A percentile compares a stretch with the other conserved stretches of the same genome.
Evolutionary conservation across 1,140 invertebrate species (phyloP).

Genomic region (Neoseiulus cucumeris): DNA sequence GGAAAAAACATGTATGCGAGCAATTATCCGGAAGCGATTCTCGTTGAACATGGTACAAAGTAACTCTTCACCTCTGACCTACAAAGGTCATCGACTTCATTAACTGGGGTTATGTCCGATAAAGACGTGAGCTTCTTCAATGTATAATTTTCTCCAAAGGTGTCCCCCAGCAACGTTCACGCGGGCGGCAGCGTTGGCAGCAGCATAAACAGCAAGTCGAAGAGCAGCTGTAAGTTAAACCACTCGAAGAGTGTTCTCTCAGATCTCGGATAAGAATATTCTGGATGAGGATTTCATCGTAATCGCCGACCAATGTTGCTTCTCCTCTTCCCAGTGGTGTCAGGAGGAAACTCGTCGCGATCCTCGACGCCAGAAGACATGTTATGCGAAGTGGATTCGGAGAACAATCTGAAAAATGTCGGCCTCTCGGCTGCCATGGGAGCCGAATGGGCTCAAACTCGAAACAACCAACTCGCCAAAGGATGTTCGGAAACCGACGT

Average conservation of each 20-base stretch:
- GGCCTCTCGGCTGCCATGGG: background rate
- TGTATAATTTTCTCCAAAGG: background rate
- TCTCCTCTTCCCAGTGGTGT: constrained; percentile 21
- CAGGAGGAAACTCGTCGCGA: constrained; percentile 23
- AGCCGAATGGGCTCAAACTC: background rate
- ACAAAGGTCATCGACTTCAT: no score
- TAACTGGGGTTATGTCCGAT: no score
- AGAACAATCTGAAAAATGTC: constrained; percentile 1
- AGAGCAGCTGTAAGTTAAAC: constrained; percentile 10
- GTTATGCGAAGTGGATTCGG: constrained; percentile 1
- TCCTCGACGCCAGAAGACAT: constrained; percentile 12
- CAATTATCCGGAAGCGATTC: no score
- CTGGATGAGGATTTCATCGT: background rate
- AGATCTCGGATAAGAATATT: background rate
- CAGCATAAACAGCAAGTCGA: constrained; percentile 12
- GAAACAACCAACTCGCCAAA: background rate
- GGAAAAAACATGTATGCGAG: no score
- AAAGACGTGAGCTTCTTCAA: no score
- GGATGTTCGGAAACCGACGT: background rate
- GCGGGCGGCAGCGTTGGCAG: constrained; percentile 2
- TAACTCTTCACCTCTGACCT: no score
- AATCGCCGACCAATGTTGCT: background rate
- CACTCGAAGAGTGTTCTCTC: background rate
- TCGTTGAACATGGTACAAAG: no score
- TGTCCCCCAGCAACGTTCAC: background rate